Conservation (phyloP, 2,113 vertebrate genomes). For the Corythornis vintsioides region DNA sequence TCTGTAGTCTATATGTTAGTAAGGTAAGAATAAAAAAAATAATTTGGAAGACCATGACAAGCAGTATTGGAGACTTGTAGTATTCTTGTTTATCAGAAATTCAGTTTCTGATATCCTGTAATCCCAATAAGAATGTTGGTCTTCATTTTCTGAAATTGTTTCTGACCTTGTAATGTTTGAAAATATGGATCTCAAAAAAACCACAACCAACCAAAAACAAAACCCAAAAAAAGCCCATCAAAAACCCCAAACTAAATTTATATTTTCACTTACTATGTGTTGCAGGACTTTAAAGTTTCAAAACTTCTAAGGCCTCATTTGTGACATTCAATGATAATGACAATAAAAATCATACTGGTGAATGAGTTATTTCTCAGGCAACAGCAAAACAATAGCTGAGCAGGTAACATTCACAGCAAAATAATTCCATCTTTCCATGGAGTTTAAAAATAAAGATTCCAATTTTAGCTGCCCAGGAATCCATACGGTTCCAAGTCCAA, state of each 20-base stretch:
- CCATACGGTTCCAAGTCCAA: not conserved
- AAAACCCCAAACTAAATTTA: not conserved
- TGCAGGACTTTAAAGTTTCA: not conserved
- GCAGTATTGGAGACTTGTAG: not conserved
- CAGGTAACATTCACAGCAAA: not conserved
- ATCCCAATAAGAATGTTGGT: not conserved
- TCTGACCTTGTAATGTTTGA: not conserved
- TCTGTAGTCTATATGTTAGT: not conserved
- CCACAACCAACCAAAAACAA: not conserved
- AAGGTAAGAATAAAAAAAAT: not conserved
- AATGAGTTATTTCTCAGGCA: not conserved
- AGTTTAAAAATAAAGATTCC: not conserved
- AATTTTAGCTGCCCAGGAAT: not conserved
- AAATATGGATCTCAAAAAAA: not conserved
- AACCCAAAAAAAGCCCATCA: not conserved
- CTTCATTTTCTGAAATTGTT: not conserved
- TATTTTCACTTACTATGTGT: not conserved
- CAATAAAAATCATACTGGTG: not conserved
- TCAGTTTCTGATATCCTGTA: not conserved
- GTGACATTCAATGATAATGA: not conserved
- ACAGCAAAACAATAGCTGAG: not conserved
- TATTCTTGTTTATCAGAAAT: not conserved
- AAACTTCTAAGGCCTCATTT: not conserved
- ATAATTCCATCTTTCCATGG: not conserved
- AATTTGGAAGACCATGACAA: not conserved